Conservation (phyloP, 2,797 vertebrate species). For the Sebastes taczanowskii region DNA sequence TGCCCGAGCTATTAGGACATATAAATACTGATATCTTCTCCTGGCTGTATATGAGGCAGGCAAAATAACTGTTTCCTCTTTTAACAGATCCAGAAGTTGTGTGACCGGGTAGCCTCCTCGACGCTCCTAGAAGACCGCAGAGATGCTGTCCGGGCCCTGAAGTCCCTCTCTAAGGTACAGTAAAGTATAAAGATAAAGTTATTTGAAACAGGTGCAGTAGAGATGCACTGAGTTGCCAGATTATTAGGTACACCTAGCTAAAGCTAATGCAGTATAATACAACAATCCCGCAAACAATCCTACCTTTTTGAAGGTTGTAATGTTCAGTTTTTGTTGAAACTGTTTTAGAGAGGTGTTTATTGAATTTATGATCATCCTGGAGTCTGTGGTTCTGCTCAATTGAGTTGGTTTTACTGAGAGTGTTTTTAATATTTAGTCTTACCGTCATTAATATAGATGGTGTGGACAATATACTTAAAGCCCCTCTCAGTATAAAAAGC, state of each 20-base stretch:
- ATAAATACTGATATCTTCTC: background rate
- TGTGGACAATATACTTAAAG: background rate
- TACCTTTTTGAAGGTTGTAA: background rate
- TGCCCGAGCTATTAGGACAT: background rate
- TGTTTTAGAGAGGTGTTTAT: background rate
- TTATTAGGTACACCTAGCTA: background rate
- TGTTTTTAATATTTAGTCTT: background rate
- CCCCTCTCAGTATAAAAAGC: background rate
- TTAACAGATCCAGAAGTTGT: conserved; percentile 95
- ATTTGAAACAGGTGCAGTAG: background rate
- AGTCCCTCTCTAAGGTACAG: conserved; percentile 94
- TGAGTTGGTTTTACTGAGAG: background rate
- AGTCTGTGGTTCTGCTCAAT: background rate
- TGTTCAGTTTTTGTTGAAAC: background rate
- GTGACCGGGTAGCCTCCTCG: conserved; percentile 95
- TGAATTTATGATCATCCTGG: background rate
- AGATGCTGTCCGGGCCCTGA: conserved; percentile 96
- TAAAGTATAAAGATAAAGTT: background rate
- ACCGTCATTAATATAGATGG: background rate
- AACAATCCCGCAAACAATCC: background rate
- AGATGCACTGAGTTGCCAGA: background rate
- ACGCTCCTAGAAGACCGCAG: conserved; percentile 95
- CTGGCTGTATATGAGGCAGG: background rate
- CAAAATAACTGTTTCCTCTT: background rate
- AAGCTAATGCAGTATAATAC: background rate